A percentile compares a stretch with the other conserved stretches of the same genome.
These are phyloP conservation scores for Hemichromis elongatus DNA, from an alignment of 2,113 vertebrate species.

Conservation along the genomic window DNA sequence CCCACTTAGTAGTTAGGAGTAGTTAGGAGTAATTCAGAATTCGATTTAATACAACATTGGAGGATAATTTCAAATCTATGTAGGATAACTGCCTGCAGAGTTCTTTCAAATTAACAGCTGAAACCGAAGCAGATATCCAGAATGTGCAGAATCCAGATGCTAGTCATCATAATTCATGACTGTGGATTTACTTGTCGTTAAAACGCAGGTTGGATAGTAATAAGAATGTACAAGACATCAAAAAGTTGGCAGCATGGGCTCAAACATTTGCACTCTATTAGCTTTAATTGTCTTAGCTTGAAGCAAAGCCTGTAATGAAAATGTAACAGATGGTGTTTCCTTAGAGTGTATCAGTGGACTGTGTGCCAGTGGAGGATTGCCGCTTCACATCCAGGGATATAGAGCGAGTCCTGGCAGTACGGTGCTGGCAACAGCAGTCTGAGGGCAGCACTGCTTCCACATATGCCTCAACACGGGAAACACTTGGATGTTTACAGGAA, in stretches of 20 bases:
- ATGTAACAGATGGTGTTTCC: conserved; percentile 62
- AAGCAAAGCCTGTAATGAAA: conserved; percentile 61
- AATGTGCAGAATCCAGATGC: conserved; percentile 43
- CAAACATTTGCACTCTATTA: conserved; percentile 68
- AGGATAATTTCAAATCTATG: conserved; percentile 36
- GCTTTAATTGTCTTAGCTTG: conserved; percentile 65
- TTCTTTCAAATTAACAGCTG: conserved; percentile 43
- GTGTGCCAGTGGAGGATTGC: conserved; percentile 37
- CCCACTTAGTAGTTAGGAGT: conserved; percentile 28
- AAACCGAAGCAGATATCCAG: conserved; percentile 1
- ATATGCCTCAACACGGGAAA: conserved; percentile 66
- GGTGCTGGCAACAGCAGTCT: conserved; percentile 16
- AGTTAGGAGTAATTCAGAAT: conserved; percentile 52
- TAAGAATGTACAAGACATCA: conserved; percentile 33
- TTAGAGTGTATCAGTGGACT: conserved; percentile 22
- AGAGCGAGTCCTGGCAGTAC: conserved; percentile 24
- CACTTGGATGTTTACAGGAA: conserved; percentile 79
- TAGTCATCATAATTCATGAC: conserved; percentile 25
- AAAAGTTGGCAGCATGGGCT: conserved; percentile 49
- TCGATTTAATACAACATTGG: conserved; percentile 35
- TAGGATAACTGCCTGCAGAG: conserved; percentile 27
- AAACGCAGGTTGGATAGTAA: conserved; percentile 33
- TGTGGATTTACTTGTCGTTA: conserved; percentile 39
- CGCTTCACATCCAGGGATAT: conserved; percentile 4
- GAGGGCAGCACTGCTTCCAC: conserved; percentile 20